phyloP scores from a whole-genome alignment of 2,113 vertebrate species.

The Thamnaconus septentrionalis region DNA sequence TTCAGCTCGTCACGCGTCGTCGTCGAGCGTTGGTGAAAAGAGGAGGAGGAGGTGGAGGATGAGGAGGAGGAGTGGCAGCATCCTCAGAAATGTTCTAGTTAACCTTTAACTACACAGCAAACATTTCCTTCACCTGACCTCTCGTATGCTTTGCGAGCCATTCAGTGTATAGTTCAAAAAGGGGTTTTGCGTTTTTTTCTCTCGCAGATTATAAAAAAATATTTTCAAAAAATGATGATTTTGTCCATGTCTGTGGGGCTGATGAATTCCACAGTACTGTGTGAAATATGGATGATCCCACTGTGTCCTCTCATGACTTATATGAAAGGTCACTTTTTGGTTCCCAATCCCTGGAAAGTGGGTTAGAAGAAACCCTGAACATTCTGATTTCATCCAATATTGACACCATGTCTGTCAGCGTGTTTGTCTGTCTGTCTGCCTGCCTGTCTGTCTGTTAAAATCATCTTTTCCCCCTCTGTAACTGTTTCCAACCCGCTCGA shows the following conservation, averaged over 20 bases:
- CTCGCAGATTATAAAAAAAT: too few species aligned
- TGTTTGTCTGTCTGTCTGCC: too few species aligned
- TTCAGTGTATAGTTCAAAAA: too few species aligned
- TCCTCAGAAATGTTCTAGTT: background rate
- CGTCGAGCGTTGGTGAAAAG: too few species aligned
- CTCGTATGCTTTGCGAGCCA: background rate
- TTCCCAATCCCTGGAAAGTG: conserved; percentile 47
- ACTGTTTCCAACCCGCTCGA: conserved; percentile 16
- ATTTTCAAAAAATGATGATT: too few species aligned
- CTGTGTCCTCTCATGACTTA: conserved; percentile 27
- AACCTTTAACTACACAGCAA: conserved; percentile 36
- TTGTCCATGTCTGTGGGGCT: too few species aligned
- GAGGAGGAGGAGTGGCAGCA: too few species aligned
- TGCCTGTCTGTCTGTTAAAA: too few species aligned
- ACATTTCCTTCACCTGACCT: conserved; percentile 21
- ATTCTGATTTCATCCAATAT: conserved; percentile 50
- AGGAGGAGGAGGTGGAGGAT: too few species aligned
- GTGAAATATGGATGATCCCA: conserved; percentile 61
- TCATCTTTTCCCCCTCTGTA: background rate
- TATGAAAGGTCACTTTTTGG: conserved; percentile 39
- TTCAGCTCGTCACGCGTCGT: too few species aligned
- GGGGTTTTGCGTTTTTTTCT: too few species aligned
- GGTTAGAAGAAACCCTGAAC: conserved; percentile 61
- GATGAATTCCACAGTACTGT: conserved; percentile 41
- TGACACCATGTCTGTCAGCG: conserved; percentile 18